Evolutionary conservation across 2,113 vertebrate genomes (phyloP).

Genomic region (Mola mola): DNA sequence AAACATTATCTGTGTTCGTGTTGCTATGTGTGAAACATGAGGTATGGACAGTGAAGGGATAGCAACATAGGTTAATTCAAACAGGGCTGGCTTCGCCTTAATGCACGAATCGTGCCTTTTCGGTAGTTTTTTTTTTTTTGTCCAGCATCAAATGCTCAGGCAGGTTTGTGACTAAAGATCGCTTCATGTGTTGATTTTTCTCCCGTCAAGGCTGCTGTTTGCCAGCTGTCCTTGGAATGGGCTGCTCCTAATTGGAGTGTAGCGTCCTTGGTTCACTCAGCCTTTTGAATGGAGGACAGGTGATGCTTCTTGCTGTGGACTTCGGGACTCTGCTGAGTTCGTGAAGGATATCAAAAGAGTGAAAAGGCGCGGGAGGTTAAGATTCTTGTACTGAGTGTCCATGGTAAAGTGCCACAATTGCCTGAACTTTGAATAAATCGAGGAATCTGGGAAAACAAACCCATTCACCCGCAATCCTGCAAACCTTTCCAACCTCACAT

Average conservation of each 20-base stretch:
- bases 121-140: neutral
- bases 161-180: neutral
- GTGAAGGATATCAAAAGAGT: constrained; percentile 18
- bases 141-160: neutral
- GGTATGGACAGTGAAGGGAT: too few relatives aligned
- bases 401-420: constrained; percentile 62
- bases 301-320: constrained; percentile 24
- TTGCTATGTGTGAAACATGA: too few relatives aligned
- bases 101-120: neutral
- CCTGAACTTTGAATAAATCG: constrained; percentile 36
- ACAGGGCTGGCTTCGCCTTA: neutral
- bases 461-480: neutral
- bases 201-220: constrained; percentile 22
- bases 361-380: constrained; percentile 17
- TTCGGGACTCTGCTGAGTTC: constrained; percentile 19
- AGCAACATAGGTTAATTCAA: too few relatives aligned
- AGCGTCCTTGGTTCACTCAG: constrained; percentile 33
- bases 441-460: constrained; percentile 14
- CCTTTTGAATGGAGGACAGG: constrained; percentile 41
- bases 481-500: too few relatives aligned
- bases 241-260: constrained; percentile 31
- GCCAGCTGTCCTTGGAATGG: neutral
- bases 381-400: constrained; percentile 59
- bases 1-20: too few relatives aligned
- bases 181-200: neutral